Base-by-base conservation (phyloP, 1,140 invertebrate species). In the Drosophila rufa region DNA sequence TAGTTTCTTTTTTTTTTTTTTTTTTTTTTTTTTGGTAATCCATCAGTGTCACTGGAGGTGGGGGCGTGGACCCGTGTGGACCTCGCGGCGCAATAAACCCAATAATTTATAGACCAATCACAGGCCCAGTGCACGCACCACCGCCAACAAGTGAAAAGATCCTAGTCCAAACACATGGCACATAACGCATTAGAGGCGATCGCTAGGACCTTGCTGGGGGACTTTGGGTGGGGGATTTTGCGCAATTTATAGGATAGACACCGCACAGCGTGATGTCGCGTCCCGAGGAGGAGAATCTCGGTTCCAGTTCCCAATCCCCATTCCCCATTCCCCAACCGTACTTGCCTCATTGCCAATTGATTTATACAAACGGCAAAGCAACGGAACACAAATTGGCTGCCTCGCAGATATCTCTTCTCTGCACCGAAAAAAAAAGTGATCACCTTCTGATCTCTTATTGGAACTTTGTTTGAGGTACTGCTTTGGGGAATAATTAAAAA, bases 351-450 rank as follows among this genome's bases (percentile, higher is more conserved):
- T 67, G 85, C 78, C 85, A 90, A 90, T 90, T 90, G 85, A 90
- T 90, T 90, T 90, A 90, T 90, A 90, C 85, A 91, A 90, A 90
- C 85, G 82, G 85, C 85, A 82, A 90, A 81, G 86, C 85, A 90
- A 90, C 85, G 85, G 85, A 90, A 90, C 85, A 90, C 85, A 90
- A 90, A 90, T 90, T 90, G 85, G 85, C 61, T 90, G 75, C 70
- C 84, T 76, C 57, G 73, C 53, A 70, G 85, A 80, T 80, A 78
- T 75, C 19, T 66, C 57, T 43, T 61, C 25, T 9, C 8, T n/a
- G 53, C 53, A 55, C 51, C 3, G 51, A n/a, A 38, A 55, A 33
- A 55, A 38, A 55, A 14, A n/a, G 1, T 8, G 0, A 22, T 1
- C 9, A 36, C 9, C 1, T 36, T 36, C 33, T 36, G 33, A 36